Conservation (phyloP, 1,140 invertebrate species). For the Melitaea cinxia region DNA sequence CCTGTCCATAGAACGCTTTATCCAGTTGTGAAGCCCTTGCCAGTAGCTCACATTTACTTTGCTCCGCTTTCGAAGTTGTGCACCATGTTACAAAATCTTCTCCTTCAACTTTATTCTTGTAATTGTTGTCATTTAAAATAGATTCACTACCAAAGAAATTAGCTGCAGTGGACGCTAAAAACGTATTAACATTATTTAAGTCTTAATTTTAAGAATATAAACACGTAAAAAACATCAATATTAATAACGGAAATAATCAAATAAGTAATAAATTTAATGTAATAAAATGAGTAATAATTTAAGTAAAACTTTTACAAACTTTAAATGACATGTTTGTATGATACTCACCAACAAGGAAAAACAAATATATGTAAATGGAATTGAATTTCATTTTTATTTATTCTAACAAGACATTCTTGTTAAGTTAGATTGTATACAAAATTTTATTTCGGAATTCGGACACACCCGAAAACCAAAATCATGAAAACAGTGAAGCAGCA, state of each 20-base stretch:
- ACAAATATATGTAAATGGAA: neutral
- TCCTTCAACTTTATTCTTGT: slow-evolving; percentile 49
- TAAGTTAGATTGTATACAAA: neutral
- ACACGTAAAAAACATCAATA: too few relatives aligned
- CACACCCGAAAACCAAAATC: slow-evolving; percentile 34
- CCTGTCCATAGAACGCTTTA: slow-evolving; percentile 83
- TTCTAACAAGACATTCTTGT: slow-evolving; percentile 1
- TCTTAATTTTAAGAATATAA: neutral
- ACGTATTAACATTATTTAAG: neutral
- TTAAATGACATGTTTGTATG: neutral
- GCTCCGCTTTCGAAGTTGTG: slow-evolving; percentile 87
- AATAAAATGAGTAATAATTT: neutral
- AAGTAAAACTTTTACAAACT: neutral
- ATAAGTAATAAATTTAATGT: too few relatives aligned
- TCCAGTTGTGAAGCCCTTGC: slow-evolving; percentile 85
- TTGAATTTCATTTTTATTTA: neutral
- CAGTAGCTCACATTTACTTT: slow-evolving; percentile 89
- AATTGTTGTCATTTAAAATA: slow-evolving; percentile 13
- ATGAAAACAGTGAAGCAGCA: neutral
- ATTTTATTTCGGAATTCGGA: slow-evolving; percentile 9
- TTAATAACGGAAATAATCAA: too few relatives aligned
- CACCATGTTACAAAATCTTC: slow-evolving; percentile 86
- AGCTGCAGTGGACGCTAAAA: slow-evolving; percentile 10
- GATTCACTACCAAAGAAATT: slow-evolving; percentile 21
- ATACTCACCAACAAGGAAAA: slow-evolving; percentile 7